A percentile compares a stretch with the other conserved stretches of the same genome.
Conservation (phyloP, 2,888 invertebrate genomes). For the Crocallis elinguaria region DNA sequence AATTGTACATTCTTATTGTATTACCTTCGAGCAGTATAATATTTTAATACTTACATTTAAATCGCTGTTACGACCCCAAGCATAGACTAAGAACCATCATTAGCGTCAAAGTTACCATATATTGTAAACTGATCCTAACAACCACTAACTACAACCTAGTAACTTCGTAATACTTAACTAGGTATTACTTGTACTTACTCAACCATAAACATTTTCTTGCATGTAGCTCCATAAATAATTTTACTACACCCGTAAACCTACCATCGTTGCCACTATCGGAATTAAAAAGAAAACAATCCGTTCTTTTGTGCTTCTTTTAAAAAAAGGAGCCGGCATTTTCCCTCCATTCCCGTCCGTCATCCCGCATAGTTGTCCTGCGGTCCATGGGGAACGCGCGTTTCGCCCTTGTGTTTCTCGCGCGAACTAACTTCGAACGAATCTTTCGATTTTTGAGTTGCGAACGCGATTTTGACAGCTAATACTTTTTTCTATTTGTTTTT, state of each 20-base stretch:
- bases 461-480: conserved; percentile 7
- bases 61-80: too few species aligned
- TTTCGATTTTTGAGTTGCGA: conserved; percentile 31
- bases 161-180: too few species aligned
- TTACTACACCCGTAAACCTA: conserved; percentile 41
- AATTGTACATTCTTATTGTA: too few species aligned
- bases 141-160: conserved; percentile 18
- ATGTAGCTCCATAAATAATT: conserved; percentile 24
- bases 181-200: too few species aligned
- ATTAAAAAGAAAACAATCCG: conserved; percentile 38
- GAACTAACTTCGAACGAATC: conserved; percentile 42
- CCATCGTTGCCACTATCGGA: conserved; percentile 29
- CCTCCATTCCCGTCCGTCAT: conserved; percentile 36
- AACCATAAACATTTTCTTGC: conserved; percentile 26
- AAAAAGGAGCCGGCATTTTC: conserved; percentile 20
- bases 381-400: conserved; percentile 63
- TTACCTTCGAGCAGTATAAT: too few species aligned
- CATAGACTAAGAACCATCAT: neutral
- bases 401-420: conserved; percentile 34
- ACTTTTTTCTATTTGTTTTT: conserved; percentile 18
- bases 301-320: conserved; percentile 19
- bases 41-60: too few species aligned
- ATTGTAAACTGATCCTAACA: neutral
- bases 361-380: conserved; percentile 63
- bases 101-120: neutral